phyloP scores from a whole-genome alignment of 2,113 vertebrate genomes.

The Pelecanoides urinatrix region DNA sequence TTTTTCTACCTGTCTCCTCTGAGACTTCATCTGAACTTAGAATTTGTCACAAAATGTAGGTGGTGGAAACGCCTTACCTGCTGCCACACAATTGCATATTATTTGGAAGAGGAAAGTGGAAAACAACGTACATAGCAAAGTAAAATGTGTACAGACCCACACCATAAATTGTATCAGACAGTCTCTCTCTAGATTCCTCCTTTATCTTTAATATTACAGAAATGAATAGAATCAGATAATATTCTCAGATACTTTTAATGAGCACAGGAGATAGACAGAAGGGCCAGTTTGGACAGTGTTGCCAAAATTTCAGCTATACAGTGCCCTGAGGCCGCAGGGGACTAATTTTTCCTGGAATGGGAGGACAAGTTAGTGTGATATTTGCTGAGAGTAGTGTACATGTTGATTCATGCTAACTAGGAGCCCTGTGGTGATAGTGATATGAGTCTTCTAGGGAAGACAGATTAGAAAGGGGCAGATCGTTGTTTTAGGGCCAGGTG shows the following conservation, averaged over 20 bases:
- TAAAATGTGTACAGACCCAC: neutral
- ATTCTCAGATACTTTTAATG: neutral
- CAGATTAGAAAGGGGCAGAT: neutral
- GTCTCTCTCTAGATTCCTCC: neutral
- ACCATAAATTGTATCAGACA: neutral
- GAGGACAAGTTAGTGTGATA: neutral
- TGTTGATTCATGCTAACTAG: neutral
- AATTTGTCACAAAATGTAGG: neutral
- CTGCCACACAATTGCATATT: neutral
- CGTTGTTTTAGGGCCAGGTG: neutral
- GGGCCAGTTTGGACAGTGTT: neutral
- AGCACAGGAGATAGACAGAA: neutral
- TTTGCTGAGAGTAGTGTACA: neutral
- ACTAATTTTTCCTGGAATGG: neutral
- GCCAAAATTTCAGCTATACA: neutral
- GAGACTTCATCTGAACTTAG: neutral
- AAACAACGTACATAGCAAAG: neutral
- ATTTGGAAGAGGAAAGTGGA: neutral
- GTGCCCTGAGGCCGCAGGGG: neutral
- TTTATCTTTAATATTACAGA: neutral
- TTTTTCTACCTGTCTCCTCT: neutral
- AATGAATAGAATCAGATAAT: neutral
- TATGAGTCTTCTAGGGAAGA: neutral
- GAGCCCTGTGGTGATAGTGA: neutral
- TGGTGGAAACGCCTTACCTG: neutral